These are phyloP conservation scores for Mormyrops attenuatus DNA, from an alignment of 2,797 vertebrate species.

Conservation along the genomic window DNA sequence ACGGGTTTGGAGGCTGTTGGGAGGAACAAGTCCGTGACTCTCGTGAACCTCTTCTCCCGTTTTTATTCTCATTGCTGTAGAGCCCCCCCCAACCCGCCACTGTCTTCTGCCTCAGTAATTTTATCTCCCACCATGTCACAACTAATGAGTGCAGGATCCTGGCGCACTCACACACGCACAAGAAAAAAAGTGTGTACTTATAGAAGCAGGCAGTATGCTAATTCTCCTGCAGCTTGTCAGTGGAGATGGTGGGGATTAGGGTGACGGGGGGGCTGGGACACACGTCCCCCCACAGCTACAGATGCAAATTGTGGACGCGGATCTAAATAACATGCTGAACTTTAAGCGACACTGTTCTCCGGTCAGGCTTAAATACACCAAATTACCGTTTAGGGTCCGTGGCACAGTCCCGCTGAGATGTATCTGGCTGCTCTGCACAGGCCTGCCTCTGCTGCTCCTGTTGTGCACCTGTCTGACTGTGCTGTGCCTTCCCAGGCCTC, in stretches of 20 bases:
- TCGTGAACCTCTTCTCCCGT: neutral
- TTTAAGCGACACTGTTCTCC: neutral
- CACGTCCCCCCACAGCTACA: neutral
- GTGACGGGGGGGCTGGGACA: neutral
- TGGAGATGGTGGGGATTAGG: neutral
- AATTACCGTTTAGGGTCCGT: neutral
- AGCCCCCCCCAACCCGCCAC: neutral
- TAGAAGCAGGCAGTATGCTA: neutral
- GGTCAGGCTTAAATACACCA: neutral
- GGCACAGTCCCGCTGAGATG: neutral
- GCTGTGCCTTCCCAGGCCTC: neutral
- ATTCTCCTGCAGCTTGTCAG: neutral
- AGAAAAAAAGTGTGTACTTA: neutral
- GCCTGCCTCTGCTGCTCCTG: neutral
- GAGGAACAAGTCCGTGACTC: neutral
- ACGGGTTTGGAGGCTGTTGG: neutral
- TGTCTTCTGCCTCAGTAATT: neutral
- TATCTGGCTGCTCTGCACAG: neutral
- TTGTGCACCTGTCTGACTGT: neutral
- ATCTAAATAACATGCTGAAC: slow-evolving; percentile 8
- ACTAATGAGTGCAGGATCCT: slow-evolving; percentile 7
- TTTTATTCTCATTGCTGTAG: neutral
- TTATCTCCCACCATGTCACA: neutral
- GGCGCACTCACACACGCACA: neutral
- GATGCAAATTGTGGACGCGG: neutral